Base-by-base conservation (phyloP, 1,140 invertebrate genomes). In the Penaeus vannamei region DNA sequence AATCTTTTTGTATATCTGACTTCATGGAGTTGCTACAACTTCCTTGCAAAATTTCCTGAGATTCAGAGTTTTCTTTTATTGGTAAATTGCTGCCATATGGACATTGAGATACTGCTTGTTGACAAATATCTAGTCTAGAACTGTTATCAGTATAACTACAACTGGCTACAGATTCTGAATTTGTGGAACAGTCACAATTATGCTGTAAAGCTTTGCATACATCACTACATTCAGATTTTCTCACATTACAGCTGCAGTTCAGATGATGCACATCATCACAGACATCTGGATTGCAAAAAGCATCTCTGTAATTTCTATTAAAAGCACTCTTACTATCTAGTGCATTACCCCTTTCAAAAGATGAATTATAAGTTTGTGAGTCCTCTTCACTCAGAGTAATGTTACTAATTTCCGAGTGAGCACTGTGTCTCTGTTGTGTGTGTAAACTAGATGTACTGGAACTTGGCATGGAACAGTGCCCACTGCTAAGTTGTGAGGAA, bases 1-100 rank as follows among this genome's bases (percentile, higher is more conserved):
- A 53, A 53, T 53, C 60, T 64, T 86, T 62, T 36, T 42, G 77
- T 26, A 86, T 42, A 64, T 60, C 66, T 29, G 77, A 64, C n/a
- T 32, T 86, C 23, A 36, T 22, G 20, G 53, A 76, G 29, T 59
- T 77, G 26, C 85, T 81, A 46, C 77, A 81, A 66, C 62, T 64
- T 64, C 76, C 76, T 23, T 86, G 85, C 36, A 62, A 61, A 84
- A 17, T 84, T 66, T 32, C 59, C 59, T 84, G 82, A 61, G 26
- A 64, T 42, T 60, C 42, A 19, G 20, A 23, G n/a, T 84, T 36
- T 17, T 36, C 61, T 8, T 29, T 29, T 64, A 29, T 36, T 36
- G 23, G 59, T 84, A 66, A 66, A 84, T 19, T 84, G 36, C 19
- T 60, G 19, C 36, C 79, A 81, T 59, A n/a, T 59, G 46, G 46